Evolutionary conservation across 2,797 vertebrate species (phyloP), one percentile per base, ranked within the genome.

Genomic region (Euthynnus affinis): DNA sequence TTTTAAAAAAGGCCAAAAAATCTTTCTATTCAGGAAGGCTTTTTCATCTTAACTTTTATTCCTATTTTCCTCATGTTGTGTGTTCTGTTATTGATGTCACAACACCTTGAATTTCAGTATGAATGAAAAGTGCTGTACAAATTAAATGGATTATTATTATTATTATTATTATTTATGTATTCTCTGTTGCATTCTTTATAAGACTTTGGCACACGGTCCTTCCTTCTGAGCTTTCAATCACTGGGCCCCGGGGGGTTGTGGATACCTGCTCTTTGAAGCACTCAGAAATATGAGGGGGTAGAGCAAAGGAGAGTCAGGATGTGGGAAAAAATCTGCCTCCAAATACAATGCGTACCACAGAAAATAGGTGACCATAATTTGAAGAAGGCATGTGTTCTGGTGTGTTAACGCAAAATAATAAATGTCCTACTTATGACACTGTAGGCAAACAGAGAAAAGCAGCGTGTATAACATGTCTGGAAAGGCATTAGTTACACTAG

Each of bases 251-350:
- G 91, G 93, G 93, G 90, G 87, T 87, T 91, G 86, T 90, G 92
- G 89, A 92, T 94, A 94, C 93, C 92, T 94, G 89, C 74, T 92
- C 93, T 95, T 95, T 95, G 94, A 95, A 94, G 92, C 91, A 49
- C 79, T 87, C 75, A 66, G 80, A 84, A 78, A 81, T 71, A 81
- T 80, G 77, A 78, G 77, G 74, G 77, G 56, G 37, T 17, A 77
- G 68, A 76, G 78, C 72, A 85, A 68, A 78, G 83, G 70, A 78
- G 66, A 87, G 82, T 82, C 88, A 81, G 87, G 87, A 93, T 92
- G 87, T 93, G 83, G 89, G 86, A 84, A 82, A 82, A 88, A 89
- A 81, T 78, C 80, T 84, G 77, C 85, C 80, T 90, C 83, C 81
- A 90, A 91, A 89, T 80, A 80, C 71, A 84, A 74, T 71, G 78